Conservation (phyloP, 2,888 invertebrate species). For the Tryphoninae sp. region DNA sequence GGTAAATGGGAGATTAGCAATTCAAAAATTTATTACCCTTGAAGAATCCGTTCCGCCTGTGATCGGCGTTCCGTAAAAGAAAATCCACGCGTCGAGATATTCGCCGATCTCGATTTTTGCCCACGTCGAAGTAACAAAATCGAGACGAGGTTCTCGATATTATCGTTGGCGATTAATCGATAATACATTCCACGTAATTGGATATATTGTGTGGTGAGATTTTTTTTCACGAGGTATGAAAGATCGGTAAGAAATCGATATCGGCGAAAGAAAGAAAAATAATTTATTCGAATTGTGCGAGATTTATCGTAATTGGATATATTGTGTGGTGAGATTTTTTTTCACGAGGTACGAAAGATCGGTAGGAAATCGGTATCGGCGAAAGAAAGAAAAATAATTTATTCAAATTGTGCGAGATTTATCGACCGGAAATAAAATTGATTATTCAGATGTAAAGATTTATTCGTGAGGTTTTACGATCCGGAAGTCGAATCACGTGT, state of each 20-base stretch:
- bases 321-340: background rate
- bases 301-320: slow-evolving; percentile 28
- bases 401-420: slow-evolving; percentile 12
- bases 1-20: slow-evolving; percentile 45
- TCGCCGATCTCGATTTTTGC: slow-evolving; percentile 10
- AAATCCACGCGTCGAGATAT: slow-evolving; percentile 26
- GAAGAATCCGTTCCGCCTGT: slow-evolving; percentile 65
- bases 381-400: background rate
- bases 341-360: too few relatives aligned
- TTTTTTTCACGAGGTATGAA: background rate
- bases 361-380: too few relatives aligned
- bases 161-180: slow-evolving; percentile 5
- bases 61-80: slow-evolving; percentile 63
- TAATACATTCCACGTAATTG: background rate
- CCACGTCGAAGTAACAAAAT: slow-evolving; percentile 14
- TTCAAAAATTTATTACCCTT: slow-evolving; percentile 55
- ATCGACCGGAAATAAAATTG: slow-evolving; percentile 31
- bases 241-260: too few relatives aligned
- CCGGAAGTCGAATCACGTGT: background rate
- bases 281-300: slow-evolving; percentile 1
- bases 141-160: background rate
- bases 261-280: background rate
- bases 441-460: background rate
- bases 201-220: background rate
- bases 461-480: background rate